These are phyloP conservation scores for Stenodera caucasica DNA, from an alignment of 2,888 invertebrate genomes.

Conservation along the genomic window DNA sequence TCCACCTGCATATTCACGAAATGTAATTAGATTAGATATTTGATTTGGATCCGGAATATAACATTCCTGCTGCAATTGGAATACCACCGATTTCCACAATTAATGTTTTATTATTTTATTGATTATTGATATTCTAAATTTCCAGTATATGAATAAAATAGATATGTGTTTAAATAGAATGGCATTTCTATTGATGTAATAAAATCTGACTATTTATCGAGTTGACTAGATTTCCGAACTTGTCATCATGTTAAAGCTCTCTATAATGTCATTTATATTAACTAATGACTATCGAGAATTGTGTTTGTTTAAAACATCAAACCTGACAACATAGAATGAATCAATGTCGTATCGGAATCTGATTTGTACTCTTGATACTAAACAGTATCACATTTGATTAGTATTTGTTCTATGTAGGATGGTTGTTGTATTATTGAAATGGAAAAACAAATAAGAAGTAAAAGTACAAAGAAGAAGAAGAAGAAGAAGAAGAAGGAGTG, in stretches of 20 bases:
- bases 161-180: not conserved
- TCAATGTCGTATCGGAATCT: slow-evolving; percentile 17
- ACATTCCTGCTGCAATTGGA: not conserved
- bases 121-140: too few species aligned
- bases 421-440: too few species aligned
- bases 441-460: too few species aligned
- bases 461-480: too few species aligned
- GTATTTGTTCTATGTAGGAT: not conserved
- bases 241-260: slow-evolving; percentile 16
- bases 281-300: slow-evolving; percentile 26
- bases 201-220: slow-evolving; percentile 29
- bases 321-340: slow-evolving; percentile 14
- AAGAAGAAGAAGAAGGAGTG: not conserved
- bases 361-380: slow-evolving; percentile 21
- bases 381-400: slow-evolving; percentile 6
- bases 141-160: not conserved
- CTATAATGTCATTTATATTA: slow-evolving; percentile 18
- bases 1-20: slow-evolving; percentile 1
- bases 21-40: slow-evolving; percentile 3
- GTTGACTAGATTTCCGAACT: slow-evolving; percentile 20
- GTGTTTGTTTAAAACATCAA: slow-evolving; percentile 17
- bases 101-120: not conserved
- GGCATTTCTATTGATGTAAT: slow-evolving; percentile 20
- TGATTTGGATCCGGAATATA: not conserved
- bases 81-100: not conserved